Conservation (phyloP, 2,888 invertebrate genomes). For the Spisula subtruncata region DNA sequence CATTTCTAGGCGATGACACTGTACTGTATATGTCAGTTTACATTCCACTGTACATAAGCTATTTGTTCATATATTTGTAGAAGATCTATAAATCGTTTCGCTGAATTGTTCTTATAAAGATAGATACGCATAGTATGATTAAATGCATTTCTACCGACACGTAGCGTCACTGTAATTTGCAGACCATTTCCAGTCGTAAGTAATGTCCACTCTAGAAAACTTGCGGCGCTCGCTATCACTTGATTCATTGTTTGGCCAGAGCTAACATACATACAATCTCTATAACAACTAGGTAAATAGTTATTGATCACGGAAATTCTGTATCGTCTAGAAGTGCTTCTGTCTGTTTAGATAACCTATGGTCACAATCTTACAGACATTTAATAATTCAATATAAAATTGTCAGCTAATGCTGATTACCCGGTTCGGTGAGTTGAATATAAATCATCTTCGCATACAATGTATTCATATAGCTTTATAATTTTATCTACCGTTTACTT, state of each 20-base stretch:
- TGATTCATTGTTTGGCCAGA: background rate
- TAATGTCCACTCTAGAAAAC: background rate
- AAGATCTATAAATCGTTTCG: too few species aligned
- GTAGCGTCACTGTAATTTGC: too few species aligned
- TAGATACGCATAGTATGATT: too few species aligned
- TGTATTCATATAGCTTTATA: too few species aligned
- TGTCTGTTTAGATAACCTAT: background rate
- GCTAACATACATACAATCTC: background rate
- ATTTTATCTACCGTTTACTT: too few species aligned
- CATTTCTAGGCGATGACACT: too few species aligned
- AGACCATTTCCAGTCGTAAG: too few species aligned
- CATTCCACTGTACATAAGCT: too few species aligned
- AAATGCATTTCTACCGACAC: too few species aligned
- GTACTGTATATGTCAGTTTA: too few species aligned
- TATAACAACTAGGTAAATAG: conserved; percentile 18
- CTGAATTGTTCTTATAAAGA: too few species aligned
- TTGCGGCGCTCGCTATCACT: background rate
- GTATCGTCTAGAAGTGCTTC: background rate
- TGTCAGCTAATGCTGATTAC: background rate
- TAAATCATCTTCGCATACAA: background rate
- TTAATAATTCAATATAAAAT: background rate
- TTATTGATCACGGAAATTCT: background rate
- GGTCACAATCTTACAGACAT: background rate
- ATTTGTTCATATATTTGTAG: too few species aligned
- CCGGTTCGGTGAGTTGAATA: background rate